These are phyloP conservation scores for Aix galericulata DNA, from an alignment of 2,113 vertebrate genomes.

Conservation along the genomic window DNA sequence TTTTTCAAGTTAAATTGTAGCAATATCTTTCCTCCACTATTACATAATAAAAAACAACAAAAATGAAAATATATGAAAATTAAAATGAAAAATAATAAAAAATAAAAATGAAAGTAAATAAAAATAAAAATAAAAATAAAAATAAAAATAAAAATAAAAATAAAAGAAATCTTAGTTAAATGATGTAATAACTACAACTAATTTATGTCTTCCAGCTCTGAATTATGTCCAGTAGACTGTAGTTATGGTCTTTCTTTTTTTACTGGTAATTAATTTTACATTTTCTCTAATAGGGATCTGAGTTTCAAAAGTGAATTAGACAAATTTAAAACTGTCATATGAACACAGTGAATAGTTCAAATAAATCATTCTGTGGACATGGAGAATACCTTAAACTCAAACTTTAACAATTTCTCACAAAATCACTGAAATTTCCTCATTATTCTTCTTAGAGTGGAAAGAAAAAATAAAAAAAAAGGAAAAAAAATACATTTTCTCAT, in stretches of 20 bases:
- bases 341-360: not conserved
- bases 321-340: not conserved
- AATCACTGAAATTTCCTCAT: not conserved
- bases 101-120: not conserved
- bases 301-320: not conserved
- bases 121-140: too few species aligned
- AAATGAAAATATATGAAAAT: too few species aligned
- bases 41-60: not conserved
- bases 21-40: not conserved
- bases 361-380: not conserved
- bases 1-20: not conserved
- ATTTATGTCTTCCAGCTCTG: not conserved
- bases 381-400: not conserved
- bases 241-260: not conserved
- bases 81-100: too few species aligned
- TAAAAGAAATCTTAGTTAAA: not conserved
- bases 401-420: not conserved
- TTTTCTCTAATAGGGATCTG: not conserved
- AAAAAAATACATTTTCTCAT: not conserved
- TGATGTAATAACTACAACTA: not conserved
- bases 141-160: not conserved
- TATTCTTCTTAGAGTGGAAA: not conserved
- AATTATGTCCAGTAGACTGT: not conserved
- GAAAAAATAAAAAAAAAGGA: too few species aligned
- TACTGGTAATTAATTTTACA: not conserved